phyloP scores from a whole-genome alignment of 1,140 invertebrate genomes.

The Argopecten irradians region DNA sequence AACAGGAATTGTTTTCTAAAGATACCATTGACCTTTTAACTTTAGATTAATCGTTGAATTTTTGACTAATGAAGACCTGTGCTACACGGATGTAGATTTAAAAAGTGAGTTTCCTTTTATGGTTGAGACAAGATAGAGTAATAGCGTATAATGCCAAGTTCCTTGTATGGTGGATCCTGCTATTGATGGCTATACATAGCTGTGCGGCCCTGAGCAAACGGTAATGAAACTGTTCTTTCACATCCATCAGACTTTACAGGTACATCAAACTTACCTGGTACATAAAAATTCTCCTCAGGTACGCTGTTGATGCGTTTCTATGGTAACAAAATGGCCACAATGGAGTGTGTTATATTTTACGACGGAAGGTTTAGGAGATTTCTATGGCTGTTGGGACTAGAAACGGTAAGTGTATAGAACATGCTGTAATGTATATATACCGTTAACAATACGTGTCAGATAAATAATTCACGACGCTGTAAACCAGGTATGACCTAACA shows the following conservation, averaged over 20 bases:
- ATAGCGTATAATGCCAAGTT: background rate
- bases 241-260: background rate
- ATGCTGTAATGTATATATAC: background rate
- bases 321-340: constrained; percentile 16
- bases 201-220: background rate
- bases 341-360: constrained; percentile 17
- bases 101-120: too few species aligned
- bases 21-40: background rate
- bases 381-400: background rate
- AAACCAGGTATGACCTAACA: background rate
- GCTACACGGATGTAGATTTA: too few species aligned
- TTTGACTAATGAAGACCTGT: background rate
- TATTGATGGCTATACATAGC: background rate
- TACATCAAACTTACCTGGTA: background rate
- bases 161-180: background rate
- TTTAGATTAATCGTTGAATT: background rate
- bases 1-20: background rate
- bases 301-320: background rate
- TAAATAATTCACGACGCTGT: background rate
- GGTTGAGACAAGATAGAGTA: background rate
- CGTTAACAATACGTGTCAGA: background rate
- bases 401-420: background rate
- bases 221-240: background rate
- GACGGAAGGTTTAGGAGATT: background rate
- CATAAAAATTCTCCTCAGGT: background rate